Evolutionary conservation across 2,113 vertebrate genomes (phyloP).

Genomic region (Phainopepla nitens): DNA sequence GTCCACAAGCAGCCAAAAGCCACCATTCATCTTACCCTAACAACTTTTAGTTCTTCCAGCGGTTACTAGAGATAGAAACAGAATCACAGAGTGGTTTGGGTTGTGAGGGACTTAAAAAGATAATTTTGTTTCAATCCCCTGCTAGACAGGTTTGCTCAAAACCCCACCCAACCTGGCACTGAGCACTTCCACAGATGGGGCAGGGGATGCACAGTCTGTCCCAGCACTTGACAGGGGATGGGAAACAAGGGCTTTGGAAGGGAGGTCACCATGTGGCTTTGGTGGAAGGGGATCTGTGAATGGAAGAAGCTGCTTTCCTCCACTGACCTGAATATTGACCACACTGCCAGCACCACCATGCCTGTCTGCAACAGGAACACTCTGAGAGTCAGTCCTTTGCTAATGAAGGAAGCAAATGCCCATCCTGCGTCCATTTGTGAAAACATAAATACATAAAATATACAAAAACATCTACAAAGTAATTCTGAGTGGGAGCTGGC

Average conservation of each 20-base stretch:
- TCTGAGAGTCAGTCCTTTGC: neutral
- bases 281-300: neutral
- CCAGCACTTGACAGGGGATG: neutral
- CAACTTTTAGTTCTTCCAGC: neutral
- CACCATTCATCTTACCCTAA: neutral
- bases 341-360: accelerated
- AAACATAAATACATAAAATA: slow-evolving; percentile 10
- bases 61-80: neutral
- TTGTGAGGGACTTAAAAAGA: neutral
- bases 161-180: neutral
- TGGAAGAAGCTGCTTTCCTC: neutral
- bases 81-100: neutral
- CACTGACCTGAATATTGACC: accelerated
- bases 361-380: accelerated
- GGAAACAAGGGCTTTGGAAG: neutral
- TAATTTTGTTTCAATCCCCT: neutral
- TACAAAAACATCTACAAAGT: neutral
- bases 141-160: neutral
- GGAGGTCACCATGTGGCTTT: neutral
- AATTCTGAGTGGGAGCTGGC: neutral
- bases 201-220: neutral
- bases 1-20: neutral
- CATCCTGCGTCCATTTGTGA: neutral
- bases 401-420: neutral
- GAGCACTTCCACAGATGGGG: neutral